phyloP scores from a whole-genome alignment of 2,888 invertebrate species.

The Torymus auratus region DNA sequence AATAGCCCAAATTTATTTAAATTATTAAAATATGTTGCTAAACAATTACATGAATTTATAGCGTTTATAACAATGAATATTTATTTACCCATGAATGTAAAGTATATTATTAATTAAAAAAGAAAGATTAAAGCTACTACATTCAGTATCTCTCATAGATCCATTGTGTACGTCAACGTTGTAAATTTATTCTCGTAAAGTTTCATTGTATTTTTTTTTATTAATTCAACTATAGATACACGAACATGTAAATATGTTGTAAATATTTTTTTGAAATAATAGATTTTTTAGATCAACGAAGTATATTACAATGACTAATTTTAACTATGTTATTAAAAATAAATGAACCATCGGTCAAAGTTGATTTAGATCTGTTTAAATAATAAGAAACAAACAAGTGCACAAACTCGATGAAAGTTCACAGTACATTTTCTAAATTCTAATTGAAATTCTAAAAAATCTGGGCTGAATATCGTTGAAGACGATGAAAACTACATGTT shows the following conservation, averaged over 20 bases:
- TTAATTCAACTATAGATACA: slow-evolving; percentile 1
- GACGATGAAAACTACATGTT: too few species aligned
- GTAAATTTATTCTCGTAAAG: background rate
- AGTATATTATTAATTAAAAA: background rate
- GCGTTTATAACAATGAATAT: too few species aligned
- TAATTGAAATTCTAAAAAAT: background rate
- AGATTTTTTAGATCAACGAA: slow-evolving; percentile 37
- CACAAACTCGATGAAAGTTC: slow-evolving; percentile 24
- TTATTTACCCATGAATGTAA: background rate
- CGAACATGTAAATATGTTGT: slow-evolving; percentile 48
- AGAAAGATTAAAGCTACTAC: background rate
- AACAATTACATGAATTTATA: too few species aligned
- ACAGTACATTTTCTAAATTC: slow-evolving; percentile 7
- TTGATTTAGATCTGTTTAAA: background rate
- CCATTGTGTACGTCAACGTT: background rate
- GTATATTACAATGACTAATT: slow-evolving; percentile 10
- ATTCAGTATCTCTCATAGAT: background rate
- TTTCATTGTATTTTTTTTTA: slow-evolving; percentile 7
- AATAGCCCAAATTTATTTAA: too few species aligned
- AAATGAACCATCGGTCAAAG: background rate
- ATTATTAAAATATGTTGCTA: too few species aligned
- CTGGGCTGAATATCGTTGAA: background rate
- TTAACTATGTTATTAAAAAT: too few species aligned
- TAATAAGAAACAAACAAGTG: background rate
- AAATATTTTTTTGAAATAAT: slow-evolving; percentile 43